A percentile compares a stretch with the other conserved stretches of the same genome.
These are phyloP conservation scores for Origma solitaria DNA, from an alignment of 2,113 vertebrate genomes.

Conservation along the genomic window DNA sequence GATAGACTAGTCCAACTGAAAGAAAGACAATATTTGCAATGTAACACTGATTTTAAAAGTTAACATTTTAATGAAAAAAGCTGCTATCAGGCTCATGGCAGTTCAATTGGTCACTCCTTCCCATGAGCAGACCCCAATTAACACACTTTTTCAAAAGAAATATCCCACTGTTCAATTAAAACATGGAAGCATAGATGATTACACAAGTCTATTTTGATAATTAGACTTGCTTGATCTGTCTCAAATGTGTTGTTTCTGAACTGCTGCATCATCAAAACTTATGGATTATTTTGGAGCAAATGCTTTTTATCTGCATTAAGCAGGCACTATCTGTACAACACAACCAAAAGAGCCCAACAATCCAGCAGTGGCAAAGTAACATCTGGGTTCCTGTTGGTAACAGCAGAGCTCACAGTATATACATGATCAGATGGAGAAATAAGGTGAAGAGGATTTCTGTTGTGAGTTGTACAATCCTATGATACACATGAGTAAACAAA, in stretches of 20 bases:
- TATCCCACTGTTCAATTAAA: slow-evolving; percentile 40
- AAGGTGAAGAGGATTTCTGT: neutral
- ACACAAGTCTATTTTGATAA: slow-evolving; percentile 25
- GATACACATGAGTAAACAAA: neutral
- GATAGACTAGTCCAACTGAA: slow-evolving; percentile 18
- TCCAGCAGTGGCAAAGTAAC: neutral
- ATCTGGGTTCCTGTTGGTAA: neutral
- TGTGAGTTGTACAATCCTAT: neutral
- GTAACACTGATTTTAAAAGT: slow-evolving; percentile 62
- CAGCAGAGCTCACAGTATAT: neutral
- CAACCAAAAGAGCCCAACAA: neutral
- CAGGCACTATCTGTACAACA: neutral
- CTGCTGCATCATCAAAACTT: neutral
- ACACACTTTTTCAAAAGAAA: slow-evolving; percentile 21
- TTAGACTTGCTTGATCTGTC: slow-evolving; percentile 10
- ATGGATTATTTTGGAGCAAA: neutral
- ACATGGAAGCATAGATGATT: slow-evolving; percentile 12
- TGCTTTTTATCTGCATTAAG: neutral
- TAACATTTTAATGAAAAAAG: slow-evolving; percentile 43
- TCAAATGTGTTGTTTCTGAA: neutral
- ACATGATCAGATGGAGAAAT: neutral
- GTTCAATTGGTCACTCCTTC: slow-evolving; percentile 59
- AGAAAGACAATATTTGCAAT: slow-evolving; percentile 49
- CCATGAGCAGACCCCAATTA: slow-evolving; percentile 55
- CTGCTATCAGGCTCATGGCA: slow-evolving; percentile 40